Conservation (phyloP, 2,113 vertebrate species). For the Prunella himalayana region DNA sequence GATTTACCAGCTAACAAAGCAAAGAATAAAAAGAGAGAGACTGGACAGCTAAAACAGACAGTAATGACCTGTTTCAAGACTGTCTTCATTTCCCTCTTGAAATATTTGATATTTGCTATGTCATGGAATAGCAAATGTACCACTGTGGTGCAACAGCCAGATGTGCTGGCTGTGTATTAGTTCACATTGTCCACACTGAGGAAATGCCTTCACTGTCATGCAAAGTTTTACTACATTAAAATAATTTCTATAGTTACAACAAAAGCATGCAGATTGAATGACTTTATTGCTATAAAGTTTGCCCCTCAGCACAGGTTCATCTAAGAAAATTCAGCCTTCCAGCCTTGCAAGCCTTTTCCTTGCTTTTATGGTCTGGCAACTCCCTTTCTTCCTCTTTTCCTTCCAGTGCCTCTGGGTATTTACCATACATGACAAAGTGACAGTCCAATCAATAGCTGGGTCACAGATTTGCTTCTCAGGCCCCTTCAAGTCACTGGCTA, state of each 20-base stretch:
- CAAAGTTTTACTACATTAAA: background rate
- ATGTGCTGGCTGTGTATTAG: background rate
- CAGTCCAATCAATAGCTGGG: background rate
- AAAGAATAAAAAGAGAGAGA: background rate
- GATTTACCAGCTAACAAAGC: background rate
- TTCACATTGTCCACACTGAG: background rate
- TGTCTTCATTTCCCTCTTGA: background rate
- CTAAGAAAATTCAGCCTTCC: background rate
- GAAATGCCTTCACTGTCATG: background rate
- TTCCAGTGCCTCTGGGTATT: background rate
- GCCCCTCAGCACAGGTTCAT: background rate
- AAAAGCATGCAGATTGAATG: background rate
- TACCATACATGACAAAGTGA: background rate
- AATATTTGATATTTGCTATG: background rate
- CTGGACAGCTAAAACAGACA: background rate
- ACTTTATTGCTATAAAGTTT: background rate
- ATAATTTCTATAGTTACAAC: rapidly evolving
- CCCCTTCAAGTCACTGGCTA: background rate
- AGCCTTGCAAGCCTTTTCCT: background rate
- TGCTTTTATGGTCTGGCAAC: background rate
- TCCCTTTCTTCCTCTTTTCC: background rate
- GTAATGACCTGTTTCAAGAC: background rate
- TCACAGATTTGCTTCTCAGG: background rate
- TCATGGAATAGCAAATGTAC: background rate
- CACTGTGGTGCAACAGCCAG: background rate